Conservation (phyloP, 2,888 invertebrate species). For the Drosophila limbata region DNA sequence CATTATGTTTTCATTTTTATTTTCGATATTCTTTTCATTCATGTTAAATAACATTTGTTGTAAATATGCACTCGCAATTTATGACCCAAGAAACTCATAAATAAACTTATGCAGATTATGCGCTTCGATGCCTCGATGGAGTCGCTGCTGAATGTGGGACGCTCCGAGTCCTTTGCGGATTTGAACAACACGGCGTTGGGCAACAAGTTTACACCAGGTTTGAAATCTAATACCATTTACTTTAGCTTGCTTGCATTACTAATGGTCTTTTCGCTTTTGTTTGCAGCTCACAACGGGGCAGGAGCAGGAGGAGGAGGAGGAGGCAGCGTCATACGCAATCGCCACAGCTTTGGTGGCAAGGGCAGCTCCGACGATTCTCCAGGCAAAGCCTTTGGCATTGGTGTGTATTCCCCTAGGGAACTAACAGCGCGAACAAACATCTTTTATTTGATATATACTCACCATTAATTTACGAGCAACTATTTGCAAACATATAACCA, state of each 20-base stretch:
- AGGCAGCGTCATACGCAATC: slow-evolving; percentile 80
- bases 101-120: slow-evolving; percentile 89
- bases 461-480: slow-evolving; percentile 65
- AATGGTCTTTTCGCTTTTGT: slow-evolving; percentile 16
- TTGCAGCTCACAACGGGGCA: slow-evolving; percentile 67
- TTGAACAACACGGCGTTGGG: slow-evolving; percentile 88
- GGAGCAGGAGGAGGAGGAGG: slow-evolving; percentile 57
- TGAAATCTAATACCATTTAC: slow-evolving; percentile 17
- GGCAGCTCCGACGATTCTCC: slow-evolving; percentile 86
- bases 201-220: slow-evolving; percentile 69
- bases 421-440: slow-evolving; percentile 9
- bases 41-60: slow-evolving; percentile 60
- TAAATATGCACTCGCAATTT: slow-evolving; percentile 56
- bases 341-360: slow-evolving; percentile 88
- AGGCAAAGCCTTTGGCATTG: slow-evolving; percentile 93
- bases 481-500: slow-evolving; percentile 50
- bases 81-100: slow-evolving; percentile 76
- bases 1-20: slow-evolving; percentile 42
- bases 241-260: slow-evolving; percentile 8
- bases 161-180: slow-evolving; percentile 94
- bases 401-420: slow-evolving; percentile 86
- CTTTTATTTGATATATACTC: slow-evolving; percentile 53
- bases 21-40: slow-evolving; percentile 65
- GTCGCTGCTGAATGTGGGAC: slow-evolving; percentile 90
- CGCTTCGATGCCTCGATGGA: slow-evolving; percentile 92